A percentile compares a stretch with the other conserved stretches of the same genome.
Evolutionary conservation across 2,888 invertebrate genomes (phyloP).

Genomic region (Tillus elongatus): DNA sequence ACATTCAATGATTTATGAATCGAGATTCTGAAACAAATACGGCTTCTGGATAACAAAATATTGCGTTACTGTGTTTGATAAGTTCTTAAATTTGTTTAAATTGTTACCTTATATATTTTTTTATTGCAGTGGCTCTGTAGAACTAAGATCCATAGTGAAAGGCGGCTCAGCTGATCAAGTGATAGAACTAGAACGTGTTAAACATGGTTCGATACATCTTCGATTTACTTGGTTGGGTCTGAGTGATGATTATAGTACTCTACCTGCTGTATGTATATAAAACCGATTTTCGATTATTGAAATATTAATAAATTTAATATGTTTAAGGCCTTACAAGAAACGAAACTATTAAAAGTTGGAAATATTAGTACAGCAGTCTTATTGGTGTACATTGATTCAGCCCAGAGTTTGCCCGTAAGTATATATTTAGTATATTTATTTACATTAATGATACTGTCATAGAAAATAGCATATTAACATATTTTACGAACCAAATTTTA

Average conservation of each 20-base stretch:
- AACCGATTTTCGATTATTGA: neutral
- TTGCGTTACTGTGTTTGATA: too few species aligned
- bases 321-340: conserved; percentile 57
- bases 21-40: too few species aligned
- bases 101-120: too few species aligned
- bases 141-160: conserved; percentile 27
- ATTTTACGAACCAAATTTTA: too few species aligned
- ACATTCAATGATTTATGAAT: too few species aligned
- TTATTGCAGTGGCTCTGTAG: conserved; percentile 59
- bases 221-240: conserved; percentile 81
- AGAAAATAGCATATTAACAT: too few species aligned
- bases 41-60: too few species aligned
- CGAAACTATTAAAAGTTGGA: conserved; percentile 58
- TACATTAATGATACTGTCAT: too few species aligned
- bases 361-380: conserved; percentile 66
- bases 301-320: neutral
- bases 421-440: too few species aligned
- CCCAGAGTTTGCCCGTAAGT: conserved; percentile 77
- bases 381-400: conserved; percentile 81
- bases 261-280: neutral
- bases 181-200: conserved; percentile 80
- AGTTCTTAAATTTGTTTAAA: conserved; percentile 3
- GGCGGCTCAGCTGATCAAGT: conserved; percentile 29
- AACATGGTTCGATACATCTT: conserved; percentile 83
- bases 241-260: conserved; percentile 54